phyloP scores from a whole-genome alignment of 2,113 vertebrate genomes.

The Ammodytes marinus region DNA sequence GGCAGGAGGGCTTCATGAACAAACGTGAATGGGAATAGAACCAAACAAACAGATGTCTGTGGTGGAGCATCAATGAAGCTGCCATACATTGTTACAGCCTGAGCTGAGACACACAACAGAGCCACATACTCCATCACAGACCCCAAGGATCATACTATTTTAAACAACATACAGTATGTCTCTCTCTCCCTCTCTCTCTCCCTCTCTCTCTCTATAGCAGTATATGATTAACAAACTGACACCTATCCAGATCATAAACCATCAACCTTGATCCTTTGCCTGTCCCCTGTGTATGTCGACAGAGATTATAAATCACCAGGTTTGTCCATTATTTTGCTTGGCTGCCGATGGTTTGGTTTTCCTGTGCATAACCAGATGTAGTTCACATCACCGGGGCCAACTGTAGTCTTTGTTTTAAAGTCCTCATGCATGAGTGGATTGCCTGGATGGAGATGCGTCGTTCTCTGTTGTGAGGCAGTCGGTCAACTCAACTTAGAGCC shows the following conservation, averaged over 20 bases:
- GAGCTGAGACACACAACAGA: slow-evolving; percentile 61
- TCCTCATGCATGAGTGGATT: slow-evolving; percentile 1
- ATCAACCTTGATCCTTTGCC: slow-evolving; percentile 47
- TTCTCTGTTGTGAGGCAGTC: neutral
- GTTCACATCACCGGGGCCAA: slow-evolving; percentile 28
- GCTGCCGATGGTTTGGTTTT: slow-evolving; percentile 50
- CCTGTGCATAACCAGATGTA: slow-evolving; percentile 47
- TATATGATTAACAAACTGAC: slow-evolving; percentile 49
- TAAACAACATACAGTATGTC: slow-evolving; percentile 71
- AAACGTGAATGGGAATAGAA: slow-evolving; percentile 41
- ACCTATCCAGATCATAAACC: slow-evolving; percentile 48
- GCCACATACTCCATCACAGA: slow-evolving; percentile 58
- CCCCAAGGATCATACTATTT: slow-evolving; percentile 60
- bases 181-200: slow-evolving; percentile 21
- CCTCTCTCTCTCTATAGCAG: slow-evolving; percentile 16
- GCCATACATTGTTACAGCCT: slow-evolving; percentile 45
- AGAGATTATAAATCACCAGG: slow-evolving; percentile 50
- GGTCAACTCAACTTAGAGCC: neutral
- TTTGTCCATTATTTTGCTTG: slow-evolving; percentile 59
- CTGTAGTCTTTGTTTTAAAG: slow-evolving; percentile 16
- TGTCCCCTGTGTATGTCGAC: slow-evolving; percentile 44
- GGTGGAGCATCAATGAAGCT: slow-evolving; percentile 46
- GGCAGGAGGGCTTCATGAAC: slow-evolving; percentile 6
- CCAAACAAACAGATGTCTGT: slow-evolving; percentile 39
- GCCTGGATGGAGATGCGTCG: slow-evolving; percentile 13